Evolutionary conservation across 2,113 vertebrate species (phyloP).

Genomic region (Amblyopsis rosae): DNA sequence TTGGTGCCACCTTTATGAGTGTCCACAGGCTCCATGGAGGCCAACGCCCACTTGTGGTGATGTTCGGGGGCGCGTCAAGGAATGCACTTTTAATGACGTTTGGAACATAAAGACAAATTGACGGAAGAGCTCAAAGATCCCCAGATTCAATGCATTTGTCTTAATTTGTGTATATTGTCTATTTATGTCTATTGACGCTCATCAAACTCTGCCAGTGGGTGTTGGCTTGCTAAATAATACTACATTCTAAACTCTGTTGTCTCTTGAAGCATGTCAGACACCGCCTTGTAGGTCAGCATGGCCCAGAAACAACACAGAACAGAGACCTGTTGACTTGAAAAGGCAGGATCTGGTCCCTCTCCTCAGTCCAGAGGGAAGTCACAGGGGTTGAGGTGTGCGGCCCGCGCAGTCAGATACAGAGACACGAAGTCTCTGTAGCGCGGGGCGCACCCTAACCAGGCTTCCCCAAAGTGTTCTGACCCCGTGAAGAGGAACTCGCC

Average conservation of each 20-base stretch:
- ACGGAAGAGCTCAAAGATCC: too few species aligned
- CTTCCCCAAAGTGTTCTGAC: constrained; percentile 82
- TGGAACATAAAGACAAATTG: too few species aligned
- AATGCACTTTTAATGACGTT: too few species aligned
- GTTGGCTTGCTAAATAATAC: too few species aligned
- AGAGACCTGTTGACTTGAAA: background rate
- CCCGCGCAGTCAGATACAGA: constrained; percentile 72
- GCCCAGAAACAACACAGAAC: background rate
- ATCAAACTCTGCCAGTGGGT: too few species aligned
- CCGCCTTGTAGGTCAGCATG: constrained; percentile 2
- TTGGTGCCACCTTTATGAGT: constrained; percentile 24
- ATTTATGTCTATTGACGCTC: too few species aligned
- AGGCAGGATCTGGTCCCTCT: background rate
- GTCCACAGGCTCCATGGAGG: background rate
- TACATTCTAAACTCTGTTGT: too few species aligned
- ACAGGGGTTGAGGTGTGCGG: constrained; percentile 72
- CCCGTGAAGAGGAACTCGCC: constrained; percentile 86
- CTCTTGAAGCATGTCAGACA: too few species aligned
- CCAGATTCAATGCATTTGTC: too few species aligned
- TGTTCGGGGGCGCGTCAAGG: too few species aligned
- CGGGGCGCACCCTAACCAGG: constrained; percentile 85
- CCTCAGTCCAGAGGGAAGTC: constrained; percentile 78
- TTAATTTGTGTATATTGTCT: too few species aligned
- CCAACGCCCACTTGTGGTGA: too few species aligned
- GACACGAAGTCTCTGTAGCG: constrained; percentile 79